Evolutionary conservation across 2,888 invertebrate genomes (phyloP), one percentile per base, ranked within the genome.

Genomic region (Nymphalis urticae): DNA sequence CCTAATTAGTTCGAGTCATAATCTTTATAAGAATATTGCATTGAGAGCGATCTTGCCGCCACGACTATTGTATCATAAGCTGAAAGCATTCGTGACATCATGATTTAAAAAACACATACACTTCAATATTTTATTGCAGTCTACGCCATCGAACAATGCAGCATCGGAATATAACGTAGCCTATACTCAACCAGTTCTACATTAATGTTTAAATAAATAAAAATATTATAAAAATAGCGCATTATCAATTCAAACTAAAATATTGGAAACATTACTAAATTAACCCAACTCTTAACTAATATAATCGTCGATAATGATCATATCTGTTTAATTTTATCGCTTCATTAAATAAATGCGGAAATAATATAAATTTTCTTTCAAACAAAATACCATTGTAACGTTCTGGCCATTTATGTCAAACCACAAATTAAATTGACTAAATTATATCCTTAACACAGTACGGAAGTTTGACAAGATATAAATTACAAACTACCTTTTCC

Each of bases 1-100:
- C 56, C 19, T 58, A 47, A 63, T 67, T 81, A 81, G 77, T 81
- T 76, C 79, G 78, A 77, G 79, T 36, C 79, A 82, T 54, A 56
- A 61, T 27, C 42, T 56, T 47, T 47, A 66, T 54, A 62, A 62
- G n/a, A 27, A 62, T 47, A 17, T 65, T 71, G 71, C 82, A 83
- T 80, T 80, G 83, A 79, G 84, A 84, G 85, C 87, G 84, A 42
- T 13, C 42, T 85, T 82, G 85, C 83, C 85, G 85, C 86, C 86
- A 87, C 85, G 84, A 86, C 83, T 82, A 85, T 87, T 87, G 85
- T 86, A 84, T 87, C 87, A 85, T 86, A 85, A 85, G 80, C 85
- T 85, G 84, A 84, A 86, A 85, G 82, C 78, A 81, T 79, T 81
- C 85, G 83, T 90, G 90, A 90, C 85, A 87, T 90, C 89, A 90